phyloP scores from a whole-genome alignment of 2,113 vertebrate genomes.

The Pristiophorus japonicus region DNA sequence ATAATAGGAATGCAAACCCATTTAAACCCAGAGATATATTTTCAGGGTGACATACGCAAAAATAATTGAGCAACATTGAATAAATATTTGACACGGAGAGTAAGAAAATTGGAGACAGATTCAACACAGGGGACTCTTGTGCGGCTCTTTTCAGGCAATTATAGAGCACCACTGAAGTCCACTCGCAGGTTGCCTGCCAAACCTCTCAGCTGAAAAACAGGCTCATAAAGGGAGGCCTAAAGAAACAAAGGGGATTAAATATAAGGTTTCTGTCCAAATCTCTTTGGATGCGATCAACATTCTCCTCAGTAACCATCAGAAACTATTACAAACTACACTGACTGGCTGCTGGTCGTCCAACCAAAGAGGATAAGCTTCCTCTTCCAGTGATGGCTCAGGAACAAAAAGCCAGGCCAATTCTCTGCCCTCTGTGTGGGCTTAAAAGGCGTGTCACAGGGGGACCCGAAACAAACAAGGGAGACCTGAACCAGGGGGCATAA shows the following conservation, averaged over 20 bases:
- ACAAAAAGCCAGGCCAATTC: not conserved
- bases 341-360: not conserved
- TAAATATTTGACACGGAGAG: not conserved
- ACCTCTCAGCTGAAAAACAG: not conserved
- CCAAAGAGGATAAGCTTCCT: not conserved
- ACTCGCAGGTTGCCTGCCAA: not conserved
- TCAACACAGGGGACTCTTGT: not conserved
- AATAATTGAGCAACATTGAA: conserved; percentile 2
- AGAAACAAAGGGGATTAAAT: not conserved
- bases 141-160: not conserved
- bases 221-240: not conserved
- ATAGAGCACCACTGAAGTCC: not conserved
- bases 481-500: not conserved
- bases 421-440: not conserved
- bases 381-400: not conserved
- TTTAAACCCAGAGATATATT: not conserved
- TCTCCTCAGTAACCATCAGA: not conserved
- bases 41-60: not conserved
- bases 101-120: not conserved
- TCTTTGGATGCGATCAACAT: not conserved
- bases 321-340: not conserved
- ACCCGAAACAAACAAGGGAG: not conserved
- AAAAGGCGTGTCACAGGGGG: too few species aligned
- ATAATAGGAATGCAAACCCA: not conserved
- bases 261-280: not conserved